These are phyloP conservation scores for Zootoca vivipara DNA, from an alignment of 2,113 vertebrate genomes.

Conservation along the genomic window DNA sequence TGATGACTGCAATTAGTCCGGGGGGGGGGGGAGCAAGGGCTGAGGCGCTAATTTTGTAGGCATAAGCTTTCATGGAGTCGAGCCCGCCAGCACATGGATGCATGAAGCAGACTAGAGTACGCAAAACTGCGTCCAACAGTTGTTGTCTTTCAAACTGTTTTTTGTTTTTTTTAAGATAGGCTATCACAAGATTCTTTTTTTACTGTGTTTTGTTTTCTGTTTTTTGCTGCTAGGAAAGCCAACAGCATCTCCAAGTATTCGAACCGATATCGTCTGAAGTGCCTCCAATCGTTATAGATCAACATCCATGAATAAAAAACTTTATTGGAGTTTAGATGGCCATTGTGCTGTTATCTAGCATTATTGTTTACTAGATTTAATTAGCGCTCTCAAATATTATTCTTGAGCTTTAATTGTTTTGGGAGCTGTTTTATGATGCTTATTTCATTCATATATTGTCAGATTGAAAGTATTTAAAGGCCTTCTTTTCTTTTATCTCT, in stretches of 20 bases:
- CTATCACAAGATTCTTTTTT: too few species aligned
- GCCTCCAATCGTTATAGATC: neutral
- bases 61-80: too few species aligned
- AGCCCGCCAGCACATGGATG: too few species aligned
- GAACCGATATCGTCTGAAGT: neutral
- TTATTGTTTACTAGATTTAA: neutral
- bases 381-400: constrained; percentile 11
- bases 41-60: too few species aligned
- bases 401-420: neutral
- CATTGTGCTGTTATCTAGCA: accelerated
- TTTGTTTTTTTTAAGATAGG: too few species aligned
- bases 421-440: constrained; percentile 11
- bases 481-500: neutral
- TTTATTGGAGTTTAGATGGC: neutral
- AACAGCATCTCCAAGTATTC: neutral
- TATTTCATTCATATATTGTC: constrained; percentile 15
- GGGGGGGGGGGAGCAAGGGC: too few species aligned
- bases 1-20: too few species aligned
- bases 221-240: too few species aligned
- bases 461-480: constrained; percentile 21
- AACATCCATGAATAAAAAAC: constrained; percentile 3
- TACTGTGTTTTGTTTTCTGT: too few species aligned
- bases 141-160: too few species aligned
- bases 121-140: too few species aligned
- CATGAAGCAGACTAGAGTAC: too few species aligned